Conservation (phyloP, 64 coral and sea anemone species). For the Acropora tenuis region DNA sequence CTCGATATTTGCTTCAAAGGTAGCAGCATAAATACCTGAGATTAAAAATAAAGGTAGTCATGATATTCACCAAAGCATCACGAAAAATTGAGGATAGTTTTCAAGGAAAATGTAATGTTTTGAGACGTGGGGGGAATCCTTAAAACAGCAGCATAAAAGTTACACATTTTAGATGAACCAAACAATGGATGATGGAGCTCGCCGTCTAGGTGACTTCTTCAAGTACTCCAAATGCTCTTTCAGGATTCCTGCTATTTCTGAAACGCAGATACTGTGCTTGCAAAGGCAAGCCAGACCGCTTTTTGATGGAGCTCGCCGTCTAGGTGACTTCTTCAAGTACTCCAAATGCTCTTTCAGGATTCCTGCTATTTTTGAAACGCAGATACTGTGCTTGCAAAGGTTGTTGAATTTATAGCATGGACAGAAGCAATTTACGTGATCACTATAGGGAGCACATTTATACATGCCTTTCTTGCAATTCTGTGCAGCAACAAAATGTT, state of each 20-base stretch:
- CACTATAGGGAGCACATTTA: conserved; percentile 16
- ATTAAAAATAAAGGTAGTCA: too few species aligned
- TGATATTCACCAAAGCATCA: too few species aligned
- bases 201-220: background rate
- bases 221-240: background rate
- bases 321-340: background rate
- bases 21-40: too few species aligned
- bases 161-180: too few species aligned
- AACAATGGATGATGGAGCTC: background rate
- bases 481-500: background rate
- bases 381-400: conserved; percentile 13
- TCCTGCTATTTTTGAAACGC: background rate
- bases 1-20: too few species aligned
- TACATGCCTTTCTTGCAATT: conserved; percentile 47
- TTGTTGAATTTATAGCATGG: conserved; percentile 33
- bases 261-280: too few species aligned
- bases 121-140: too few species aligned
- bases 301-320: conserved; percentile 2
- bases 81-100: too few species aligned
- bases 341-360: background rate
- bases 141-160: too few species aligned
- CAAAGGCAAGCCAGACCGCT: background rate
- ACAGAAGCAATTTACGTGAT: conserved; percentile 40
- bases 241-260: background rate
- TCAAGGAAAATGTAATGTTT: too few species aligned